Conservation (phyloP, 2,888 invertebrate genomes). For the Agriopis marginaria region DNA sequence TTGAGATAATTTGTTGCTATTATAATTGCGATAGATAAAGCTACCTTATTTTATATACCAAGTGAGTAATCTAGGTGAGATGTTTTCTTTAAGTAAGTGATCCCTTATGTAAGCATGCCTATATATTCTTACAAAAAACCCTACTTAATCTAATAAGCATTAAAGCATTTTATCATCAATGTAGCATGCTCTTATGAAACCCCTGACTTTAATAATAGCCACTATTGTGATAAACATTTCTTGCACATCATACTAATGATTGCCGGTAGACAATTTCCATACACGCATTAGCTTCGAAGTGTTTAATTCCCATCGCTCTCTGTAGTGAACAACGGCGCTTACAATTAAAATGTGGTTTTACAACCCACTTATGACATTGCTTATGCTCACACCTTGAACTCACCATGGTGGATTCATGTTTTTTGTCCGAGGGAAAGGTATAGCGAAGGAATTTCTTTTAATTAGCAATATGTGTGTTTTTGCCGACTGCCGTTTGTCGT, state of each 20-base stretch:
- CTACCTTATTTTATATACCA: too few relatives aligned
- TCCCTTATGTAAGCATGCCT: not conserved
- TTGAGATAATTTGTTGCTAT: not conserved
- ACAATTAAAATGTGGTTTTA: conserved; percentile 73
- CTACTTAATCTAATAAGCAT: not conserved
- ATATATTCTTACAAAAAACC: not conserved
- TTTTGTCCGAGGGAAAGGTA: conserved; percentile 68
- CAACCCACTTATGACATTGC: conserved; percentile 72
- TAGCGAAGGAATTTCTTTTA: conserved; percentile 74
- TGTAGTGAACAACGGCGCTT: conserved; percentile 63
- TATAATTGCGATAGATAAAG: not conserved
- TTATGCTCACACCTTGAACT: conserved; percentile 78
- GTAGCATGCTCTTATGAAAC: not conserved
- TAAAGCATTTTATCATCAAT: not conserved
- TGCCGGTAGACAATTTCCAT: conserved; percentile 61
- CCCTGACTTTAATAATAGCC: conserved; percentile 20
- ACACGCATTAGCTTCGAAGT: conserved; percentile 55
- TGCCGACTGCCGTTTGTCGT: conserved; percentile 43
- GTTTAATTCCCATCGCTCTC: conserved; percentile 66
- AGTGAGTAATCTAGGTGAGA: not conserved
- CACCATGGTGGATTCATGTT: conserved; percentile 67
- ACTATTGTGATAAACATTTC: conserved; percentile 47
- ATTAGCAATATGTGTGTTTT: conserved; percentile 68
- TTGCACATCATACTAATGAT: conserved; percentile 45
- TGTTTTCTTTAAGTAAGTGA: not conserved